Conservation (phyloP, 2,888 invertebrate species). For the Lypha dubia region DNA sequence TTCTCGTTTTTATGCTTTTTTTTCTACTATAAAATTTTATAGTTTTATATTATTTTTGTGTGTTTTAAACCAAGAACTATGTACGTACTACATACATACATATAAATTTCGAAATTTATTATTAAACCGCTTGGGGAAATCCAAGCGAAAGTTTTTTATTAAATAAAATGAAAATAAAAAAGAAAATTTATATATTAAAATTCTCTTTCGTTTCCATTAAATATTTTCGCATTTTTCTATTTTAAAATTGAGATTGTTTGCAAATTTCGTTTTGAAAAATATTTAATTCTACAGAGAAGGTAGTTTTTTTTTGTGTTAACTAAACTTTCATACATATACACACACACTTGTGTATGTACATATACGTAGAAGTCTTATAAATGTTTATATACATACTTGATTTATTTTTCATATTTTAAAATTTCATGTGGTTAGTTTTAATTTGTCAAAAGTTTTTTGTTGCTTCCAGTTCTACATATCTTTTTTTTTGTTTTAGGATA, state of each 20-base stretch:
- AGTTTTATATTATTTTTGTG: slow-evolving; percentile 3
- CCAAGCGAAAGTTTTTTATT: slow-evolving; percentile 37
- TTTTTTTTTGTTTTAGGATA: slow-evolving; percentile 35
- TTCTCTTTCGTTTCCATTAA: slow-evolving; percentile 23
- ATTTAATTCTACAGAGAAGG: slow-evolving; percentile 26
- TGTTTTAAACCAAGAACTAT: neutral
- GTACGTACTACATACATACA: neutral
- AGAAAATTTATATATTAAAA: slow-evolving; percentile 35
- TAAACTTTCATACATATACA: neutral
- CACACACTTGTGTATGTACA: neutral
- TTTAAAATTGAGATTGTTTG: slow-evolving; percentile 34
- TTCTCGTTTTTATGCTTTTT: slow-evolving; percentile 29
- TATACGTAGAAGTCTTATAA: no score
- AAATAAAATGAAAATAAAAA: neutral
- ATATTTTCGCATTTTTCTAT: slow-evolving; percentile 31
- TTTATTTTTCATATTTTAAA: no score
- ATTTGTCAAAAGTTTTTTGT: slow-evolving; percentile 63
- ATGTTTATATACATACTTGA: no score
- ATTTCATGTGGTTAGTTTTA: slow-evolving; percentile 63
- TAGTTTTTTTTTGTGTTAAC: neutral
- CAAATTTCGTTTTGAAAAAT: slow-evolving; percentile 23
- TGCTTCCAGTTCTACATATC: slow-evolving; percentile 20
- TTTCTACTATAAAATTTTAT: slow-evolving; percentile 21
- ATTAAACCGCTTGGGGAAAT: slow-evolving; percentile 51
- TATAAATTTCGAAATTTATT: slow-evolving; percentile 41